A percentile compares a stretch with the other conserved stretches of the same genome.
Conservation (phyloP, 2,113 vertebrate species). For the Sander lucioperca region DNA sequence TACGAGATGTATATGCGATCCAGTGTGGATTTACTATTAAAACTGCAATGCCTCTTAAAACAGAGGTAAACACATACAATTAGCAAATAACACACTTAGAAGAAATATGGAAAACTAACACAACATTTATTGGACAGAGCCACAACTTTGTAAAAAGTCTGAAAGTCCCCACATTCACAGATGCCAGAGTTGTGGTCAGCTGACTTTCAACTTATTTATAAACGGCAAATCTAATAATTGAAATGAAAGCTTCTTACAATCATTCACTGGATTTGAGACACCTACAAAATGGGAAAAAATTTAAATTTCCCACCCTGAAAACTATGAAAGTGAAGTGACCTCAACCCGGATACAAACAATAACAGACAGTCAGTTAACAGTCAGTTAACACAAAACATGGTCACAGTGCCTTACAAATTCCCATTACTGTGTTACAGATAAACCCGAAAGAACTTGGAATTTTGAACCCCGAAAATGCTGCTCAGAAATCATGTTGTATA, state of each 20-base stretch:
- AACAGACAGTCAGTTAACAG: not conserved
- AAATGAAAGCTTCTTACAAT: not conserved
- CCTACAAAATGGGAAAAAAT: not conserved
- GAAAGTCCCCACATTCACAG: not conserved
- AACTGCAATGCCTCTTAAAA: constrained; percentile 74
- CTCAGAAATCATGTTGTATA: not conserved
- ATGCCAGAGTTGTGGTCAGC: not conserved
- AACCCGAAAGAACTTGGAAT: constrained; percentile 6
- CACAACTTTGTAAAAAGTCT: constrained; percentile 19
- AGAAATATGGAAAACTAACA: constrained; percentile 25
- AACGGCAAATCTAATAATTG: constrained; percentile 28
- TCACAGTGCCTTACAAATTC: constrained; percentile 12
- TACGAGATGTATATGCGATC: not conserved
- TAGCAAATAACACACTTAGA: constrained; percentile 28
- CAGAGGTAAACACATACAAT: constrained; percentile 66
- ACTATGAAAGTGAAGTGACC: not conserved
- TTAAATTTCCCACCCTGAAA: not conserved
- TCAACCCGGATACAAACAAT: constrained; percentile 10
- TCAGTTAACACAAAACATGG: not conserved
- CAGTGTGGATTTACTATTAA: constrained; percentile 37
- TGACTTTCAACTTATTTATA: constrained; percentile 6
- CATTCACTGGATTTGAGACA: not conserved
- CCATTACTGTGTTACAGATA: constrained; percentile 3
- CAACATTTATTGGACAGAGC: constrained; percentile 20
- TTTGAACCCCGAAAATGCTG: constrained; percentile 5